Percentiles rank a stretch among this genome's conserved stretches.
Evolutionary conservation across 2,888 invertebrate species (phyloP).

Genomic region (Yponomeuta plumbellus): DNA sequence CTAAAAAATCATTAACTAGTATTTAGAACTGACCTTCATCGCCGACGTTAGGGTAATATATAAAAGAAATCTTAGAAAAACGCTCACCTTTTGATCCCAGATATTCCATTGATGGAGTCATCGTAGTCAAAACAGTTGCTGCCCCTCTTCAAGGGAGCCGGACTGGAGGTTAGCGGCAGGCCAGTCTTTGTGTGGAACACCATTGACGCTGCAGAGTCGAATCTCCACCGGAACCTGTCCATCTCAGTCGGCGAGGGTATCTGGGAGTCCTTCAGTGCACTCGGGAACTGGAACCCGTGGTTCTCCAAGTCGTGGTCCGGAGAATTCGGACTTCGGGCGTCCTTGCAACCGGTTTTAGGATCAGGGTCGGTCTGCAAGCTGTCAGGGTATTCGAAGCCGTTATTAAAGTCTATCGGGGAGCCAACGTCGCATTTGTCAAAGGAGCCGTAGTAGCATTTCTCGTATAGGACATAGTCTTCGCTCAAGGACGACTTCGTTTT

Average conservation of each 20-base stretch:
- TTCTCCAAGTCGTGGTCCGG: not conserved
- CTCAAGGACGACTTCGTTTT: slow-evolving; percentile 59
- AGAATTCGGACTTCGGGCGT: not conserved
- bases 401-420: slow-evolving; percentile 39
- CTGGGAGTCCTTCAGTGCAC: slow-evolving; percentile 34
- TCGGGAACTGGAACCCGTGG: slow-evolving; percentile 37
- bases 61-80: slow-evolving; percentile 15
- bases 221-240: slow-evolving; percentile 82
- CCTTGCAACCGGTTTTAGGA: not conserved
- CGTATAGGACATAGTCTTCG: slow-evolving; percentile 57
- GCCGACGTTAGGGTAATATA: no score
- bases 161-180: slow-evolving; percentile 89
- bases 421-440: slow-evolving; percentile 48
- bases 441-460: slow-evolving; percentile 66
- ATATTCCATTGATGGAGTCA: slow-evolving; percentile 84
- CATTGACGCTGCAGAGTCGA: slow-evolving; percentile 88
- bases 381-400: not conserved
- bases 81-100: slow-evolving; percentile 88
- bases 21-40: no score
- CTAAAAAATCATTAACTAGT: no score
- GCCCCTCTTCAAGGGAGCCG: slow-evolving; percentile 87
- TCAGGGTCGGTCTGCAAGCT: not conserved
- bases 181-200: slow-evolving; percentile 89
- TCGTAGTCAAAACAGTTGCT: slow-evolving; percentile 90
- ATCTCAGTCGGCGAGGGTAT: slow-evolving; percentile 84